phyloP scores from a whole-genome alignment of 2,113 vertebrate genomes.

The Apteryx owenii region DNA sequence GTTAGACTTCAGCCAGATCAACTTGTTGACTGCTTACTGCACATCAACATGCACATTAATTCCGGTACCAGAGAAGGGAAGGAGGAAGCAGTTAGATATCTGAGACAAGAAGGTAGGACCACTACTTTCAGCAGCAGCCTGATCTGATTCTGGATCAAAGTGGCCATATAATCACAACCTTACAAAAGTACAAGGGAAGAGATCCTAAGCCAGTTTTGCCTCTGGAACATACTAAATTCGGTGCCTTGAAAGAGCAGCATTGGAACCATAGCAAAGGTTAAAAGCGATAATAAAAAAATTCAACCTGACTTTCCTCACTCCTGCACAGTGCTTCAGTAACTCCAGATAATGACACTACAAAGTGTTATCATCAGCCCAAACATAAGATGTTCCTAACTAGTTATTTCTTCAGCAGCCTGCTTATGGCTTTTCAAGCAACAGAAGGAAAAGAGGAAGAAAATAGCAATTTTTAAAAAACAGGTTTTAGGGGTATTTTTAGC shows the following conservation, averaged over 20 bases:
- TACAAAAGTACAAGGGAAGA: neutral
- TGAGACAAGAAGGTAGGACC: neutral
- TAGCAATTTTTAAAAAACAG: neutral
- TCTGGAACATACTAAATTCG: neutral
- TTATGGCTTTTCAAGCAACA: neutral
- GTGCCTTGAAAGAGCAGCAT: neutral
- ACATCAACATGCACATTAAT: neutral
- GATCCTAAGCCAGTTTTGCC: neutral
- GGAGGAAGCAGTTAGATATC: neutral
- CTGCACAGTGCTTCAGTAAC: neutral
- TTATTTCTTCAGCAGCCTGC: neutral
- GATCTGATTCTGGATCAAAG: neutral
- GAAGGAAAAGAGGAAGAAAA: constrained; percentile 30
- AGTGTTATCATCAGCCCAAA: neutral
- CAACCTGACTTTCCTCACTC: neutral
- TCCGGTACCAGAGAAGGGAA: neutral
- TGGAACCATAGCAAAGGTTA: neutral
- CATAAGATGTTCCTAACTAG: neutral
- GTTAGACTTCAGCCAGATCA: neutral
- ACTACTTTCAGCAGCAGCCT: neutral
- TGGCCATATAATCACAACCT: neutral
- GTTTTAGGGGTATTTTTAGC: neutral
- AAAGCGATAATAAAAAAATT: neutral
- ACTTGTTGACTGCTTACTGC: neutral
- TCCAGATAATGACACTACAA: neutral